Evolutionary conservation across 1,140 invertebrate species (phyloP).

Genomic region (Heliconius congener): DNA sequence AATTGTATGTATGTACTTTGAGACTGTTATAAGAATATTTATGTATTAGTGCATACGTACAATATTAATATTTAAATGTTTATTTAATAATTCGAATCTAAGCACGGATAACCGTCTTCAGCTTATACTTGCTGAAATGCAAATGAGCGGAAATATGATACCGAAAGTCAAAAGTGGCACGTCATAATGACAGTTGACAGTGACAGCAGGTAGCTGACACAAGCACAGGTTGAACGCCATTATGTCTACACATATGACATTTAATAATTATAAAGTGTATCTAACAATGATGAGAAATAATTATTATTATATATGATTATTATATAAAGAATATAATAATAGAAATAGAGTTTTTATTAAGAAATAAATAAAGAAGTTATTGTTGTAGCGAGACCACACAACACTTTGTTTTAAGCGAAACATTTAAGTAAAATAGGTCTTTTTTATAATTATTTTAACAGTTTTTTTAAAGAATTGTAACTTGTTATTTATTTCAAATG

Average conservation of each 20-base stretch:
- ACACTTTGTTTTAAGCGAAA: conserved; percentile 65
- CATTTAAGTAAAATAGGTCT: conserved; percentile 64
- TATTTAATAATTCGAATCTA: conserved; percentile 78
- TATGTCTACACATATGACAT: conserved; percentile 37
- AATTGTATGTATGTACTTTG: conserved; percentile 80
- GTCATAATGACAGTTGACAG: conserved; percentile 36
- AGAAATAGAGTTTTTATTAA: conserved; percentile 80
- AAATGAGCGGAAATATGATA: not conserved
- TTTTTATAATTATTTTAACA: conserved; percentile 78
- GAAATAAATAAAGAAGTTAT: conserved; percentile 76
- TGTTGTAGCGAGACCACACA: conserved; percentile 69
- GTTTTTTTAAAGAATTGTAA: conserved; percentile 75
- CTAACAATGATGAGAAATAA: conserved; percentile 75
- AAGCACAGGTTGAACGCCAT: conserved; percentile 5
- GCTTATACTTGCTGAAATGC: conserved; percentile 21
- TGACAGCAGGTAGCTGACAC: conserved; percentile 5
- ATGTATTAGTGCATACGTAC: conserved; percentile 76
- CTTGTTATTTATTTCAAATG: conserved; percentile 82
- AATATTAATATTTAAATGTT: conserved; percentile 75
- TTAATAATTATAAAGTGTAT: conserved; percentile 73
- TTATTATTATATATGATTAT: conserved; percentile 59
- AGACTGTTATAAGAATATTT: conserved; percentile 78
- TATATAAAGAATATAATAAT: conserved; percentile 79
- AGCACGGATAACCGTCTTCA: conserved; percentile 55
- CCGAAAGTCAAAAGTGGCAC: not conserved